These are phyloP conservation scores for Saguinus oedipus DNA, from an alignment of 2,797 vertebrate species.

Conservation along the genomic window DNA sequence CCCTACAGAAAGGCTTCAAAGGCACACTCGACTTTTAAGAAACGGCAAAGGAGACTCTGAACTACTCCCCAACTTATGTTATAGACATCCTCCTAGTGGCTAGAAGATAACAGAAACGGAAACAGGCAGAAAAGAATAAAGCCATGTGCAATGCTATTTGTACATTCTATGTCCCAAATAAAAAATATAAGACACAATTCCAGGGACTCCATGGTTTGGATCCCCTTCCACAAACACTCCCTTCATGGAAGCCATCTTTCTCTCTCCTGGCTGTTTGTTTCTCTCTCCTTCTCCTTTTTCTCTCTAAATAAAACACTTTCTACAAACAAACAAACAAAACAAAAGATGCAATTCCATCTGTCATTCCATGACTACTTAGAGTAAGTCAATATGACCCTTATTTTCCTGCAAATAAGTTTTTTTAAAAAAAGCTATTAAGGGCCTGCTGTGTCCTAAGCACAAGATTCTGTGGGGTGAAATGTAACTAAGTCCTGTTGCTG, in stretches of 20 bases:
- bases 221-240: too few species aligned
- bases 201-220: neutral
- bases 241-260: too few species aligned
- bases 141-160: neutral
- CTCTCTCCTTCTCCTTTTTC: too few species aligned
- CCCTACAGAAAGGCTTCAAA: neutral
- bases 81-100: neutral
- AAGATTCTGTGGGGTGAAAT: neutral
- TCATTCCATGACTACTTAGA: constrained; percentile 1
- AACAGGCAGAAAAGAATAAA: constrained; percentile 18
- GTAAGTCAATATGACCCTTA: neutral
- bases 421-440: neutral
- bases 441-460: neutral
- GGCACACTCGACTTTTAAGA: neutral
- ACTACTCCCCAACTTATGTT: neutral
- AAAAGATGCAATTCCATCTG: neutral
- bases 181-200: neutral
- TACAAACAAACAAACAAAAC: too few species aligned
- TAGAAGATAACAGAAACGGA: neutral
- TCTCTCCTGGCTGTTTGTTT: too few species aligned
- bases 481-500: neutral
- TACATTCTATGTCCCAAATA: neutral
- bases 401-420: neutral
- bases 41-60: neutral
- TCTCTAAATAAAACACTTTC: too few species aligned